Conservation (phyloP, 2,888 invertebrate genomes). For the Heteromyza rotundicornis region DNA sequence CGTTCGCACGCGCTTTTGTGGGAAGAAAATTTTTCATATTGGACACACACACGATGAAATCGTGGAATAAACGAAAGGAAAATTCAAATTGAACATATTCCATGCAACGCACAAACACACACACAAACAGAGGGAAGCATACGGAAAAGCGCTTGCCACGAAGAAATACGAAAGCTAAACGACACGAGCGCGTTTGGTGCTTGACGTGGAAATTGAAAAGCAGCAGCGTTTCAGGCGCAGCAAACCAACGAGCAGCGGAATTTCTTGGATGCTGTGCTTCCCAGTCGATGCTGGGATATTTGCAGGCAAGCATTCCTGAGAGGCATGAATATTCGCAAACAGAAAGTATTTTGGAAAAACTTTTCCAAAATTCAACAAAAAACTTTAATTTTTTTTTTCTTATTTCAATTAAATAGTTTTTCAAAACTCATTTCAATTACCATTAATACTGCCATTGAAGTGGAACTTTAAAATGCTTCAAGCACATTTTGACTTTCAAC, state of each 20-base stretch:
- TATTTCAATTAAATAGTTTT: too few species aligned
- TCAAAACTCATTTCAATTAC: too few species aligned
- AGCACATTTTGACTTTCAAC: too few species aligned
- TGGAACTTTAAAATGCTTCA: too few species aligned
- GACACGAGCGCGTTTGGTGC: not conserved
- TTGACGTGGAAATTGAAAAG: conserved; percentile 3
- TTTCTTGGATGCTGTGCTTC: not conserved
- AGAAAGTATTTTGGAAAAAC: too few species aligned
- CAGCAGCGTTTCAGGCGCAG: not conserved
- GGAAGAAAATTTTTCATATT: not conserved
- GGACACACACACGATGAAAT: not conserved
- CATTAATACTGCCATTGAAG: too few species aligned
- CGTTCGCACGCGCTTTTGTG: conserved; percentile 15
- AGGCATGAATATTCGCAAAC: conserved; percentile 23
- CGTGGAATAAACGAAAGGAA: conserved; percentile 8
- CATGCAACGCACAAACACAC: conserved; percentile 1
- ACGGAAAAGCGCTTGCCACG: not conserved
- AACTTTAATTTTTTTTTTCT: too few species aligned
- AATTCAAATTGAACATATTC: conserved; percentile 10
- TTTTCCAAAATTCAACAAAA: too few species aligned
- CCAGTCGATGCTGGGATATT: conserved; percentile 20
- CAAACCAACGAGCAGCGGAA: not conserved
- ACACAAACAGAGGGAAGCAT: not conserved
- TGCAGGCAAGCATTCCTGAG: conserved; percentile 30
- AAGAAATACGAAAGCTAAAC: not conserved